phyloP scores from a whole-genome alignment of 2,888 invertebrate species.

The Prosopocoilus inquinatus region DNA sequence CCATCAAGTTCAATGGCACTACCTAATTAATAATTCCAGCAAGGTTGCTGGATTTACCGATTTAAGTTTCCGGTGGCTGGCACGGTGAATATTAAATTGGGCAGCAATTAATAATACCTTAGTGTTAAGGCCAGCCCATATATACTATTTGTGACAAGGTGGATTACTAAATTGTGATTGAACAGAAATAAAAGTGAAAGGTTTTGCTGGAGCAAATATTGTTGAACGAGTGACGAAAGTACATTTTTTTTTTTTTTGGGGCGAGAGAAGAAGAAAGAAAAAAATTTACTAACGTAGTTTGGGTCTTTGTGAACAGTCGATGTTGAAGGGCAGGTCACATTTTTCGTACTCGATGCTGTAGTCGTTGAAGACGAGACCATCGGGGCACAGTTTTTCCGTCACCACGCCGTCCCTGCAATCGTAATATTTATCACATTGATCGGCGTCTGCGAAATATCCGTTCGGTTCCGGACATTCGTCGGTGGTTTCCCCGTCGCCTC shows the following conservation, averaged over 20 bases:
- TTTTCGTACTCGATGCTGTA: constrained; percentile 79
- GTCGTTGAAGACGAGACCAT: constrained; percentile 89
- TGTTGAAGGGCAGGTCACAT: constrained; percentile 82
- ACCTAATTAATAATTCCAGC: too few relatives aligned
- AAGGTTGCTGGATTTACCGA: too few relatives aligned
- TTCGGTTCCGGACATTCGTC: constrained; percentile 76
- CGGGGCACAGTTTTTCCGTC: constrained; percentile 79
- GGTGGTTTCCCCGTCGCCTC: constrained; percentile 58
- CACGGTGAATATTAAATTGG: too few relatives aligned
- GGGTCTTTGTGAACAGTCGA: constrained; percentile 77
- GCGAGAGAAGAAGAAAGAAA: too few relatives aligned
- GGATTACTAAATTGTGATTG: too few relatives aligned
- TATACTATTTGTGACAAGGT: too few relatives aligned
- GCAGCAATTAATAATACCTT: too few relatives aligned
- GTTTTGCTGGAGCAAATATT: too few relatives aligned
- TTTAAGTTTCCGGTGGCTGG: too few relatives aligned
- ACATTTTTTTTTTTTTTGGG: not conserved
- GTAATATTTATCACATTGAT: constrained; percentile 87
- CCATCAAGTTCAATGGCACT: too few relatives aligned
- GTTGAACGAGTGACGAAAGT: not conserved
- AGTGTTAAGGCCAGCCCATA: too few relatives aligned
- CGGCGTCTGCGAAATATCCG: constrained; percentile 81
- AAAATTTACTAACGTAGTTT: constrained; percentile 69
- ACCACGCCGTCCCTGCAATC: constrained; percentile 74
- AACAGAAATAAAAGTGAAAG: too few relatives aligned